Percentiles rank a stretch among this genome's conserved stretches.
These are phyloP conservation scores for Jacana jacana DNA, from an alignment of 2,113 vertebrate species.

Conservation along the genomic window DNA sequence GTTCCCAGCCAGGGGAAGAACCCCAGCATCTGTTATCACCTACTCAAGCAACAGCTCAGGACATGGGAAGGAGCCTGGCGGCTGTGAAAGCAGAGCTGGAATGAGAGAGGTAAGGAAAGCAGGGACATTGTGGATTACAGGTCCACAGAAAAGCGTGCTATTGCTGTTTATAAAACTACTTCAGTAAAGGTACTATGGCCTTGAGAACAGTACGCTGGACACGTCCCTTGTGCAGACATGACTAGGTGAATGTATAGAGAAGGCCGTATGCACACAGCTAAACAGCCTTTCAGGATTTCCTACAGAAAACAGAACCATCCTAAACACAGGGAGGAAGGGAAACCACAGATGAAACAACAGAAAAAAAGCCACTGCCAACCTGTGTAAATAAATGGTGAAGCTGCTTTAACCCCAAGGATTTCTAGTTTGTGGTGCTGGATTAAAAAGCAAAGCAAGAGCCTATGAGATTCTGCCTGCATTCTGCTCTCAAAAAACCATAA, in stretches of 20 bases:
- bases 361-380: background rate
- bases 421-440: slow-evolving; percentile 6
- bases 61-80: background rate
- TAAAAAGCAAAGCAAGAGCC: background rate
- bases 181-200: background rate
- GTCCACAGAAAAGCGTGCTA: background rate
- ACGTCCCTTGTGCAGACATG: background rate
- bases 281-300: background rate
- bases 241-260: background rate
- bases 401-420: background rate
- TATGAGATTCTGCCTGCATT: background rate
- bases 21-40: background rate
- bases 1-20: background rate
- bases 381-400: slow-evolving; percentile 19
- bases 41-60: background rate
- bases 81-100: background rate
- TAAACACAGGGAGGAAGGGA: background rate
- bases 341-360: background rate
- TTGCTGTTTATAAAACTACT: background rate
- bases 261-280: background rate
- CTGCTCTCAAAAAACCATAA: background rate
- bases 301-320: background rate
- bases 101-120: background rate
- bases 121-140: background rate
- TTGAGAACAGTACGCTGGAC: background rate